Base-by-base conservation (phyloP, 2,888 invertebrate species). In the Labia minor region DNA sequence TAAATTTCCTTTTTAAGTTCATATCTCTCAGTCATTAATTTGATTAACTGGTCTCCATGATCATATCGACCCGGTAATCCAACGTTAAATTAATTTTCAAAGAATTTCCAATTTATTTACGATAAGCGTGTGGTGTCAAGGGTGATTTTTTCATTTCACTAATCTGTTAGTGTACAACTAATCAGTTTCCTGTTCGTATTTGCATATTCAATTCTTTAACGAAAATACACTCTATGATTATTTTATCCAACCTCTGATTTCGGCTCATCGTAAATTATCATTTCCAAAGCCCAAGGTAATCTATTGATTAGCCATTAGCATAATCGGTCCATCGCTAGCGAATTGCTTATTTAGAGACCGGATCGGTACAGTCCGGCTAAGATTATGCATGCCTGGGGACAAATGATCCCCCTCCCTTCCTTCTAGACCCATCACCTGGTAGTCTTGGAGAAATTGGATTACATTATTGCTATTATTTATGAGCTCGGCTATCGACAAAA, bases 231-330 rank as follows among this genome's bases (percentile, higher is more conserved):
- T 49, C 49, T 49, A 49, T 49, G 14, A 49, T 49, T 49, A 49
- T 49, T 49, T 49, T 49, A 49, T 8, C 14, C 14, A 49, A 49
- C 49, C n/a, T 49, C 49, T 49, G 49, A 49, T 49, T 49, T 49
- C 49, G 2, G 14, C 49, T 49, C 49, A 14, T 49, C 49, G 49
- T 49, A 49, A 49, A 49, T 49, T 49, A 49, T 49, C 14, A 49
- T 49, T 49, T 49, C 49, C 49, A 49, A 49, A 14, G 49, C 49
- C 49, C n/a, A 49, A 49, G 49, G 49, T 49, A 49, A 49, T 49
- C 49, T 49, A 49, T 49, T 49, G 49, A 49, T 49, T 49, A 49
- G 16, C 49, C 16, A 49, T 49, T 49, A 49, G 16, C 49, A 49
- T 49, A 49, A 49, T 49, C 49, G 49, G 49, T 49, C 26, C 26